Percentiles rank a stretch among this genome's conserved stretches.
Evolutionary conservation across 2,888 invertebrate species (phyloP).

Genomic region (Lasioglossum morio): DNA sequence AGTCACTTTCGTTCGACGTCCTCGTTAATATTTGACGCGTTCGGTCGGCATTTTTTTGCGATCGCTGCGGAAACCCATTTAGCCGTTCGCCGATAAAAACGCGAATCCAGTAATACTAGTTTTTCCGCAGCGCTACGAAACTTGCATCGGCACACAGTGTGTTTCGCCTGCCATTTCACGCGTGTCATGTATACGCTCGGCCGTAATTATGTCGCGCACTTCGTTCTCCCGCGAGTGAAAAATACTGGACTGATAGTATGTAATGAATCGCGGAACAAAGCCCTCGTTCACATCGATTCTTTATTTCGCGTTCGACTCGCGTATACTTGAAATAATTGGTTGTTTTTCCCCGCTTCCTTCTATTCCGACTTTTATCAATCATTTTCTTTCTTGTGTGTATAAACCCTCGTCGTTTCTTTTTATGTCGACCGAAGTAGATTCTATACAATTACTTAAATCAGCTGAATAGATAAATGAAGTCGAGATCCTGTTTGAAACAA

Average conservation of each 20-base stretch:
- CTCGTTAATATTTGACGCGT: conserved; percentile 47
- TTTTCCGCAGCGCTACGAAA: conserved; percentile 56
- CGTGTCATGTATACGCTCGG: conserved; percentile 57
- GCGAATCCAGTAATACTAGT: conserved; percentile 58
- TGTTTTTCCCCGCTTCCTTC: not conserved
- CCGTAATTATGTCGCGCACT: conserved; percentile 54
- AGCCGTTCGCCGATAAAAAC: conserved; percentile 35
- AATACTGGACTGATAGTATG: conserved; percentile 45
- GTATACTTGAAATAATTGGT: conserved; percentile 41
- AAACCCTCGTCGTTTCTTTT: not conserved
- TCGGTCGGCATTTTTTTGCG: conserved; percentile 14
- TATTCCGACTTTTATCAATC: not conserved
- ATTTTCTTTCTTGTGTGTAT: conserved; percentile 9
- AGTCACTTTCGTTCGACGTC: conserved; percentile 8
- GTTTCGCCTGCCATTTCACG: conserved; percentile 41
- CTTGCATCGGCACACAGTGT: conserved; percentile 11
- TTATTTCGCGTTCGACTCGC: not conserved
- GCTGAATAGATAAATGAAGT: not conserved
- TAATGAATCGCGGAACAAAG: conserved; percentile 58
- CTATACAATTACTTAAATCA: not conserved
- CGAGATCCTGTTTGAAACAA: not conserved
- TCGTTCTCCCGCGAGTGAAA: conserved; percentile 26
- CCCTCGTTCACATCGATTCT: conserved; percentile 3
- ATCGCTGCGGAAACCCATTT: conserved; percentile 31
- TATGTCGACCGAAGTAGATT: not conserved